phyloP scores from a whole-genome alignment of 1,140 invertebrate species.

The Choristoneura fumiferana region DNA sequence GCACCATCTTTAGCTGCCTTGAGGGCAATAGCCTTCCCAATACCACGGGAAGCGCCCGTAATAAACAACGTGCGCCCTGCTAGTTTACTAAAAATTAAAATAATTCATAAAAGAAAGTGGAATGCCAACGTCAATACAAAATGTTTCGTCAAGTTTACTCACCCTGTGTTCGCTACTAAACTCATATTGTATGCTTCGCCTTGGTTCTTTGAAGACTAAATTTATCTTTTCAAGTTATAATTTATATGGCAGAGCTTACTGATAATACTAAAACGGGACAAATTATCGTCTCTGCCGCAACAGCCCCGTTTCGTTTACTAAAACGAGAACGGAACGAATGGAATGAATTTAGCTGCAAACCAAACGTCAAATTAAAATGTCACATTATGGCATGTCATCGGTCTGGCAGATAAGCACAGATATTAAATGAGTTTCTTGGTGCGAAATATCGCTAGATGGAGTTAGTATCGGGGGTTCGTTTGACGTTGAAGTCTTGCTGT shows the following conservation, averaged over 20 bases:
- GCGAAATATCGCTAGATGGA: too few relatives aligned
- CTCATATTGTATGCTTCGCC: constrained; percentile 46
- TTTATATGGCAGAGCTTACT: constrained; percentile 11
- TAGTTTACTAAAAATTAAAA: constrained; percentile 84
- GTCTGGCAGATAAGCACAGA: too few relatives aligned
- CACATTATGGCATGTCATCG: too few relatives aligned
- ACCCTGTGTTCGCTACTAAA: constrained; percentile 73
- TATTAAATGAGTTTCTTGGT: too few relatives aligned
- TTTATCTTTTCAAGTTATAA: neutral
- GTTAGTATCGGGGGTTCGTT: too few relatives aligned
- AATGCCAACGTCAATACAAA: constrained; percentile 21
- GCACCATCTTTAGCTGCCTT: constrained; percentile 97
- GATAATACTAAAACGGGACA: constrained; percentile 11
- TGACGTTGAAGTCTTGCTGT: too few relatives aligned
- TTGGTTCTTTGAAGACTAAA: constrained; percentile 11
- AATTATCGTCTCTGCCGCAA: too few relatives aligned
- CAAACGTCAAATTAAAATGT: neutral
- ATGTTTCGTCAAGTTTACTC: constrained; percentile 30
- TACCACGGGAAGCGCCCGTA: constrained; percentile 97
- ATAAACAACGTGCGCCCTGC: constrained; percentile 96
- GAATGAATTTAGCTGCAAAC: neutral
- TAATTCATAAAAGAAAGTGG: constrained; percentile 31
- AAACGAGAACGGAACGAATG: neutral
- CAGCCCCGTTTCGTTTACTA: constrained; percentile 6
- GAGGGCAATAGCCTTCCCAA: constrained; percentile 97